Conservation (phyloP, 2,113 vertebrate genomes). For the Nothoprocta perdicaria region DNA sequence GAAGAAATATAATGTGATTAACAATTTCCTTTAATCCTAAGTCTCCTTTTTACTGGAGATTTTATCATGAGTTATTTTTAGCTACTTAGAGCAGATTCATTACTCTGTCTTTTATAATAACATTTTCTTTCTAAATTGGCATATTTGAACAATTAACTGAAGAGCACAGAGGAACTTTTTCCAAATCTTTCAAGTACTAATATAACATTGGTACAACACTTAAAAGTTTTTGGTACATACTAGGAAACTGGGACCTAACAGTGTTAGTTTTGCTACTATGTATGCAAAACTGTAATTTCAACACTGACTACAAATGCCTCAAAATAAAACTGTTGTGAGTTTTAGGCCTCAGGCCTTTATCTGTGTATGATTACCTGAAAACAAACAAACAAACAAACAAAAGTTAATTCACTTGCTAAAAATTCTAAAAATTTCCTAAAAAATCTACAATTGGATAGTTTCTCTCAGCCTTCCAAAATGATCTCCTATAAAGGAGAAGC, state of each 20-base stretch:
- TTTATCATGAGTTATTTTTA: slow-evolving; percentile 14
- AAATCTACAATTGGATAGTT: neutral
- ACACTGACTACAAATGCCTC: rapidly evolving
- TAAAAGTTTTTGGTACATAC: neutral
- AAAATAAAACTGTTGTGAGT: neutral
- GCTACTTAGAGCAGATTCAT: neutral
- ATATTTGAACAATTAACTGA: neutral
- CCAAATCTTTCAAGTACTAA: neutral
- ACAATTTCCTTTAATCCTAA: slow-evolving; percentile 34
- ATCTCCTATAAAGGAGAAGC: neutral
- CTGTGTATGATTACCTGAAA: neutral
- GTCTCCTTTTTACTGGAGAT: neutral
- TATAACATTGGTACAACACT: neutral
- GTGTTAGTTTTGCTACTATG: neutral
- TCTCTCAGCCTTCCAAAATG: neutral
- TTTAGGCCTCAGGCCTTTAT: neutral
- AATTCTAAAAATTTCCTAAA: neutral
- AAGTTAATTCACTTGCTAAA: neutral
- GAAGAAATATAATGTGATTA: slow-evolving; percentile 47
- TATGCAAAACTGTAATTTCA: neutral
- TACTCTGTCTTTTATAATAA: neutral
- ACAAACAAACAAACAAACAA: too few species aligned
- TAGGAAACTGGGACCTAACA: neutral
- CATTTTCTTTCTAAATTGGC: neutral
- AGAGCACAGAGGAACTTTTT: neutral